A percentile compares a stretch with the other conserved stretches of the same genome.
These are phyloP conservation scores for Drosophila austrosaltans DNA, from an alignment of 2,888 invertebrate species.

Conservation along the genomic window DNA sequence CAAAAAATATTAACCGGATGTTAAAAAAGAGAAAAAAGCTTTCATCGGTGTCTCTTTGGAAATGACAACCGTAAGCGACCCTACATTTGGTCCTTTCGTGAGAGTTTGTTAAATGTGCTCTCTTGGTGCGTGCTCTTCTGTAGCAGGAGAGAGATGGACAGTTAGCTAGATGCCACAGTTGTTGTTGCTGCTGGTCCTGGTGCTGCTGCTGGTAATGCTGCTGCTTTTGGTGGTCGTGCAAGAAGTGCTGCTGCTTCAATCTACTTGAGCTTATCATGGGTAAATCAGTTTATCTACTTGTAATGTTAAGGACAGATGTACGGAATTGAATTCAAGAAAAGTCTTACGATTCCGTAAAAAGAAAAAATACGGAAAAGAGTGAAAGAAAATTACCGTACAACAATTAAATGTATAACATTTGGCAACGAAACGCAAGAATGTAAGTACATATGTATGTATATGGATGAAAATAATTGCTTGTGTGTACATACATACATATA, in stretches of 20 bases:
- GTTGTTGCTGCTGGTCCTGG: slow-evolving; percentile 40
- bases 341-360: neutral
- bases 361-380: neutral
- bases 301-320: slow-evolving; percentile 60
- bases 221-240: slow-evolving; percentile 57
- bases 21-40: neutral
- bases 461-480: no score
- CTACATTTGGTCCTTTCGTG: neutral
- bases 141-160: slow-evolving; percentile 68
- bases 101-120: neutral
- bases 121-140: slow-evolving; percentile 47
- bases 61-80: neutral
- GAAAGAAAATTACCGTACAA: neutral
- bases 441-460: neutral
- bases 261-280: slow-evolving; percentile 64
- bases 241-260: slow-evolving; percentile 54
- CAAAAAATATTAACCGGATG: neutral
- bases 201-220: slow-evolving; percentile 39
- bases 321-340: slow-evolving; percentile 31
- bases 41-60: neutral
- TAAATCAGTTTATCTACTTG: slow-evolving; percentile 70
- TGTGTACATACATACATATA: neutral
- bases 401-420: slow-evolving; percentile 6
- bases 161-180: slow-evolving; percentile 54
- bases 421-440: neutral